Conservation (phyloP, 2,888 invertebrate species). For the Brachyopa scutellaris region DNA sequence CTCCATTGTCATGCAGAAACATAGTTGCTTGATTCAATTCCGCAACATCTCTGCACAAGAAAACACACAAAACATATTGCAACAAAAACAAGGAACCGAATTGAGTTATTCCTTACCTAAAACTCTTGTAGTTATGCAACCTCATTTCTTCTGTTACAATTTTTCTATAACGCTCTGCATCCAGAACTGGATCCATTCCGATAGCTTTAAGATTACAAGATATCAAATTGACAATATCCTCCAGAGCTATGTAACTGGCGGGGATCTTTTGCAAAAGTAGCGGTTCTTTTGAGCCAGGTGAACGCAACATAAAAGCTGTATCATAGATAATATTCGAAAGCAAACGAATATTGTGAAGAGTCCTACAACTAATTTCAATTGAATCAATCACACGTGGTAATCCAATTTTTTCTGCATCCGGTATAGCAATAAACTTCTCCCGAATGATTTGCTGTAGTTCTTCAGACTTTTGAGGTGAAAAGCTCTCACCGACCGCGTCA, state of each 20-base stretch:
- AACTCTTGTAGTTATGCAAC: conserved; percentile 80
- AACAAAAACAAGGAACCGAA: background rate
- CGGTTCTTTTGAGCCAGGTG: conserved; percentile 95
- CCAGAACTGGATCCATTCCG: conserved; percentile 91
- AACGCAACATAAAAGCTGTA: conserved; percentile 94
- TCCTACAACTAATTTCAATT: conserved; percentile 93
- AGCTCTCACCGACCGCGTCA: conserved; percentile 87
- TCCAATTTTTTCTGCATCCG: conserved; percentile 98
- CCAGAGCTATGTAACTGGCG: conserved; percentile 95
- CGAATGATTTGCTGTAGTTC: conserved; percentile 94
- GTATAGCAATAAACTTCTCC: conserved; percentile 93
- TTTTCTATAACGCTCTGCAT: conserved; percentile 88
- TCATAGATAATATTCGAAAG: conserved; percentile 96
- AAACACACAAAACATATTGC: background rate
- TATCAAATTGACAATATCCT: conserved; percentile 93
- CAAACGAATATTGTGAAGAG: conserved; percentile 93
- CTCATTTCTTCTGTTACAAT: conserved; percentile 81
- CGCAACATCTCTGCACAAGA: conserved; percentile 90
- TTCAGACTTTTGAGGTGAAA: conserved; percentile 83
- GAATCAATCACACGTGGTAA: conserved; percentile 96
- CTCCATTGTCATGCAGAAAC: conserved; percentile 98
- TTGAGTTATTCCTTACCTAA: conserved; percentile 72
- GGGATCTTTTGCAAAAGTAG: conserved; percentile 97
- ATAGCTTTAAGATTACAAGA: conserved; percentile 88
- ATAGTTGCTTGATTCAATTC: conserved; percentile 97